Conservation (phyloP, 2,797 vertebrate genomes). For the Amphiprion clarkii region DNA sequence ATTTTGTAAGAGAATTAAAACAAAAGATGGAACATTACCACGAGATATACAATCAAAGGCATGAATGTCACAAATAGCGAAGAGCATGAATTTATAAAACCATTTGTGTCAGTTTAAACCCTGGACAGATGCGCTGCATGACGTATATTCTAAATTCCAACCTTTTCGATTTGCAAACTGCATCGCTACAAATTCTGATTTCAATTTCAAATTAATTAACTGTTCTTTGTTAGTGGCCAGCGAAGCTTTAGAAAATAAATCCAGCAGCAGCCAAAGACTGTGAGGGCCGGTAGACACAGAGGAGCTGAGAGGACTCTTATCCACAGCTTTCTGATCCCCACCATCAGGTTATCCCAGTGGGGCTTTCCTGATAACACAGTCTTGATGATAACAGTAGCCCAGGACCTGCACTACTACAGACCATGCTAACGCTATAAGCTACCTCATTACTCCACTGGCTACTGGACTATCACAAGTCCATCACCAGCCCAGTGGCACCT, state of each 20-base stretch:
- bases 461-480: slow-evolving; percentile 75
- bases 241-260: slow-evolving; percentile 52
- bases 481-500: slow-evolving; percentile 73
- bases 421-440: slow-evolving; percentile 67
- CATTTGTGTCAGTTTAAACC: too few species aligned
- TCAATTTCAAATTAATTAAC: too few species aligned
- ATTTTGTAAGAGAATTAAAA: too few species aligned
- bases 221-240: not conserved
- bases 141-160: too few species aligned
- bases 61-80: too few species aligned
- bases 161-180: too few species aligned
- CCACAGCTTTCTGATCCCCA: slow-evolving; percentile 65
- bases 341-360: slow-evolving; percentile 77
- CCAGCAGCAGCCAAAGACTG: slow-evolving; percentile 49
- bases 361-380: slow-evolving; percentile 76
- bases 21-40: too few species aligned
- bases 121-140: too few species aligned
- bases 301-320: slow-evolving; percentile 75
- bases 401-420: slow-evolving; percentile 53
- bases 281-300: slow-evolving; percentile 60
- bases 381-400: slow-evolving; percentile 77
- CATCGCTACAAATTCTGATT: too few species aligned
- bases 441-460: slow-evolving; percentile 79
- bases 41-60: too few species aligned
- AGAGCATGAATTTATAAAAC: too few species aligned